Evolutionary conservation across 1,140 invertebrate species (phyloP), one percentile per base, ranked within the genome.

Genomic region (Phocides pigmalion): DNA sequence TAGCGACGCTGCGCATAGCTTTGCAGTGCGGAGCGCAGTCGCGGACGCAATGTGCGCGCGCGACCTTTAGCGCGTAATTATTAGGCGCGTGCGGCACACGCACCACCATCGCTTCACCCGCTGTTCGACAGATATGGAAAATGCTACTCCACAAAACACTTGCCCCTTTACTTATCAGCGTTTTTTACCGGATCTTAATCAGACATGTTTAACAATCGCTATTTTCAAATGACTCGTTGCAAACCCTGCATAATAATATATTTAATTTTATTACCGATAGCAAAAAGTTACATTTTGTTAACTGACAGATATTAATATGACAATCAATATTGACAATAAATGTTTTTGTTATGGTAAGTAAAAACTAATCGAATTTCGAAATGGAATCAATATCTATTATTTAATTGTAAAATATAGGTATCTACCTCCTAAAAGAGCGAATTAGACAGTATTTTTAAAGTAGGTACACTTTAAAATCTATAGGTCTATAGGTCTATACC

Each of bases 61-160:
- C 84, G 87, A 89, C 87, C 87, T 89, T 87, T 89, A 73, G 53
- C 76, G 66, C 65, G 75, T 80, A 88, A 89, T 89, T 88, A 84
- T 77, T 66, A 74, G 72, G 73, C 82, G 81, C 81, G 82, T 85
- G 84, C 80, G 82, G 62, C 59, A 46, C 75, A 73, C 79, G 72
- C 74, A 72, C 68, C 71, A 44, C 15, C 73, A 62, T 12, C 70
- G 63, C 77, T 66, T 68, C 54, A 46, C 62, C 69, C 68, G 70
- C 67, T 70, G 69, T 39, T 50, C 32, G 65, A 73, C 73, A 66
- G 71, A 77, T 75, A 75, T 75, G 70, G 66, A 72, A 67, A 74
- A 68, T 68, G 67, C 70, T 72, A 74, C 72, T 73, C 72, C 64
- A 59, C 47, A 47, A 58, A 47, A 37, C 64, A 73, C 51, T 53